A percentile compares a stretch with the other conserved stretches of the same genome.
These are phyloP conservation scores for Myotis vivesi DNA, from an alignment of 2,797 vertebrate species.

Conservation along the genomic window DNA sequence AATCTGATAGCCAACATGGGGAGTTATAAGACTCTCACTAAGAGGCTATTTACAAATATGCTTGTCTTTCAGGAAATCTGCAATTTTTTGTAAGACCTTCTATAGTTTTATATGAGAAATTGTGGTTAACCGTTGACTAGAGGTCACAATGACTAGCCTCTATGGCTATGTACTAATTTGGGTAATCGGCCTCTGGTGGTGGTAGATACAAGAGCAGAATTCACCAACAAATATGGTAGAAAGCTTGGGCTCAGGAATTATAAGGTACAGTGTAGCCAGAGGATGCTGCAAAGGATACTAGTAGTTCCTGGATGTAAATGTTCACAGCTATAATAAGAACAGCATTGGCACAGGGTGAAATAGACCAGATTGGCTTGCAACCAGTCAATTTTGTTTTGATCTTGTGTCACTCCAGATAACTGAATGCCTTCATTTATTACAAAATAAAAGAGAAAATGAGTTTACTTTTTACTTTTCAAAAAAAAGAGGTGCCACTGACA, in stretches of 20 bases:
- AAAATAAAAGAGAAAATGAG: conserved; percentile 29
- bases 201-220: neutral
- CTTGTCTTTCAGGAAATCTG: conserved; percentile 26
- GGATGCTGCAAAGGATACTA: neutral
- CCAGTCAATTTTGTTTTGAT: neutral
- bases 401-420: neutral
- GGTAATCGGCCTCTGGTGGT: neutral
- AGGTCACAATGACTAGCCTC: neutral
- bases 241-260: conserved; percentile 23
- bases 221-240: neutral
- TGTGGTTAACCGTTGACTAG: neutral
- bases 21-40: neutral
- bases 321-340: neutral
- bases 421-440: conserved; percentile 15
- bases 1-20: neutral
- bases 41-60: neutral
- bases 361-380: neutral
- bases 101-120: neutral
- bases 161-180: neutral
- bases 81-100: neutral
- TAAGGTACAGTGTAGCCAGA: neutral
- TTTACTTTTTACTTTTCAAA: neutral
- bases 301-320: conserved; percentile 33
- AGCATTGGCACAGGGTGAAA: neutral
- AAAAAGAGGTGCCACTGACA: neutral